phyloP scores from a whole-genome alignment of 2,888 invertebrate genomes.

The Euclidia mi region DNA sequence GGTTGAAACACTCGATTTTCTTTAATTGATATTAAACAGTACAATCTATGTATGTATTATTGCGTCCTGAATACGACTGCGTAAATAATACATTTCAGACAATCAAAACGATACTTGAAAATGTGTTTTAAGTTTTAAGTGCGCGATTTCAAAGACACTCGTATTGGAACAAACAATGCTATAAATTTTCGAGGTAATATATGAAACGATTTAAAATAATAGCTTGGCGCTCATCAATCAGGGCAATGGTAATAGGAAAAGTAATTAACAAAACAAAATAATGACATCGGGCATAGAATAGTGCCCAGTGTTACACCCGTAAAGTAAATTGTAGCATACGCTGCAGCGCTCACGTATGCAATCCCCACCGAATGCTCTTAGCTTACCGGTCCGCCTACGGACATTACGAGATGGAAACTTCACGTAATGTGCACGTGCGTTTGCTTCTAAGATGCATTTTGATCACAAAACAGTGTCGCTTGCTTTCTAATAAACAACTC shows the following conservation, averaged over 20 bases:
- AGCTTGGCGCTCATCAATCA: no score
- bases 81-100: neutral
- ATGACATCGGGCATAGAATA: slow-evolving; percentile 26
- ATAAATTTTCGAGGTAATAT: no score
- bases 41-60: no score
- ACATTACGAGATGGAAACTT: slow-evolving; percentile 29
- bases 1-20: slow-evolving; percentile 24
- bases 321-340: slow-evolving; percentile 32
- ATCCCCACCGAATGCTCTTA: slow-evolving; percentile 35
- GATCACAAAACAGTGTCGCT: slow-evolving; percentile 17
- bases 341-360: slow-evolving; percentile 50
- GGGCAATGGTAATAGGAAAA: slow-evolving; percentile 10
- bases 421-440: slow-evolving; percentile 45
- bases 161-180: no score
- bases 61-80: no score
- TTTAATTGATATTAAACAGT: slow-evolving; percentile 15
- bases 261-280: slow-evolving; percentile 25
- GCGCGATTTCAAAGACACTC: no score
- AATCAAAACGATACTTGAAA: neutral
- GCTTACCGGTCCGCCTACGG: slow-evolving; percentile 37
- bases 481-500: slow-evolving; percentile 21
- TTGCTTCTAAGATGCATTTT: slow-evolving; percentile 16
- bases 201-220: no score
- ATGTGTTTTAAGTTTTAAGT: neutral
- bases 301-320: slow-evolving; percentile 25